Percentiles rank a stretch among this genome's conserved stretches.
phyloP scores from a whole-genome alignment of 2,113 vertebrate genomes.

The Taxidea taxus region DNA sequence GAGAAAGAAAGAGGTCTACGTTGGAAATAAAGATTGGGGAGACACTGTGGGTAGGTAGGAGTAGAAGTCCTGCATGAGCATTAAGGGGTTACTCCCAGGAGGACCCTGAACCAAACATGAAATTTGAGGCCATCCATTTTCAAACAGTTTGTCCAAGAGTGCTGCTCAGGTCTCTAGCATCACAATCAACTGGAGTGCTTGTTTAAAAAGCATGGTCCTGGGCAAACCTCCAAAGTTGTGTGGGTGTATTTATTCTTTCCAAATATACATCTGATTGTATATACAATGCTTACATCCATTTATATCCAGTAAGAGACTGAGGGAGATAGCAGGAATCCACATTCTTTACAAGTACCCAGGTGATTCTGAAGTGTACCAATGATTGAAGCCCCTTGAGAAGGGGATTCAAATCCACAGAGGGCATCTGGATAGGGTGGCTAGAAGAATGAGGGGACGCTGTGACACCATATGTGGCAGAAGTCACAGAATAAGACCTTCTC shows the following conservation, averaged over 20 bases:
- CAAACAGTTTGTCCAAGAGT: background rate
- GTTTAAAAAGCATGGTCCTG: background rate
- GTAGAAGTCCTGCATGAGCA: background rate
- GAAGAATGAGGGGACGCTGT: background rate
- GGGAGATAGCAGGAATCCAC: background rate
- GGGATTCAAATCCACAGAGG: background rate
- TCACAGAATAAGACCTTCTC: background rate
- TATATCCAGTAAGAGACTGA: background rate
- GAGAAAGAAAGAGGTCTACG: background rate
- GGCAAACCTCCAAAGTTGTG: background rate
- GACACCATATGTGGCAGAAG: background rate
- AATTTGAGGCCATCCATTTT: background rate
- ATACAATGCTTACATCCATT: background rate
- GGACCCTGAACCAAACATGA: background rate
- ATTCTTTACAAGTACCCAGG: background rate
- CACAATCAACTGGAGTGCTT: background rate
- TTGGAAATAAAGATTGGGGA: background rate
- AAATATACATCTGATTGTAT: slow-evolving; percentile 5
- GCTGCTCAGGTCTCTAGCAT: background rate
- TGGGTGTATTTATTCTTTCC: slow-evolving; percentile 28
- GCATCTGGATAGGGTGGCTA: background rate
- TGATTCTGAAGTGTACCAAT: background rate
- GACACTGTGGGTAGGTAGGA: background rate
- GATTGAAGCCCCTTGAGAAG: background rate
- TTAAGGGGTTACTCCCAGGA: background rate